phyloP scores from a whole-genome alignment of 2,113 vertebrate genomes.

The Bos taurus region ARS-UCD2.0 NC_037329.1:59092501-59093000 shows the following conservation, averaged over 20 bases:
- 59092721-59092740: neutral
- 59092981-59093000: neutral
- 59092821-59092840: neutral
- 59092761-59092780: neutral
- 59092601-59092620: constrained; percentile 67
- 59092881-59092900: neutral
- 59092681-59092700: neutral
- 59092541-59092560: constrained; percentile 63
- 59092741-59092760: neutral
- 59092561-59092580: constrained; percentile 51
- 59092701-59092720: neutral
- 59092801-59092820: neutral
- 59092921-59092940: neutral
- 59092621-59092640: neutral
- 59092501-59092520: constrained; percentile 41
- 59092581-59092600: constrained; percentile 69
- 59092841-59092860: neutral
- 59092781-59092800: neutral
- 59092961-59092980: neutral
- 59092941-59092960: neutral
- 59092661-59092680: constrained; percentile 43
- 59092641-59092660: constrained; percentile 39
- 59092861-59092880: neutral
- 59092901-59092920: neutral
- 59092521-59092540: constrained; percentile 29